Base-by-base conservation (phyloP, 35 echinoderm and acorn worm species). In the Holothuria glaberrima region DNA sequence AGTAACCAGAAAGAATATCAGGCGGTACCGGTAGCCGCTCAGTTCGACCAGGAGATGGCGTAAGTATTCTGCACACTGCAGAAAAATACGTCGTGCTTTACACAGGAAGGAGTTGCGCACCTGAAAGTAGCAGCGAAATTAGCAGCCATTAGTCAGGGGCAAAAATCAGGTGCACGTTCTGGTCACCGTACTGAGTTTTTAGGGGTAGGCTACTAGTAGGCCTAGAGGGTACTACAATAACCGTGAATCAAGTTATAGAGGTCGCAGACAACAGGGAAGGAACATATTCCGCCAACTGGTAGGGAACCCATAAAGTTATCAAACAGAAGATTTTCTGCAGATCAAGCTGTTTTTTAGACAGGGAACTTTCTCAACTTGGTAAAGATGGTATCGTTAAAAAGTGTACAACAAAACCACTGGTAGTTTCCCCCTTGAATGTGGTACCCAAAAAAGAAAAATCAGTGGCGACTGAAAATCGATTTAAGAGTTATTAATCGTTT, bases 1-100 rank as follows among this genome's bases (percentile, higher is more conserved):
- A 16, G n/a, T 28, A 86, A 86, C 83, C 59, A 86, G 33, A 67
- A 63, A 35, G 83, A 86, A 48, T 86, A 86, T 27, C 83, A 86
- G 34, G 83, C 83, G 13, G 83, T 86, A 10, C 59, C 22, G 13
- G 83, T 65, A 19, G 66, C 83, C 6, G 83, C 83, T 29, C 33
- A 48, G 0, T n/a, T n/a, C n/a, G n/a, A n/a, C n/a, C n/a, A n/a
- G n/a, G n/a, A n/a, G n/a, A n/a, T n/a, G n/a, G n/a, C n/a, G n/a
- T n/a, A n/a, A n/a, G n/a, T n/a, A n/a, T n/a, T n/a, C n/a, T n/a
- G n/a, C n/a, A n/a, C n/a, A n/a, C n/a, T n/a, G n/a, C n/a, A n/a
- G n/a, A n/a, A n/a, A n/a, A n/a, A n/a, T n/a, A n/a, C n/a, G n/a
- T n/a, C n/a, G n/a, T n/a, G n/a, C n/a, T n/a, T n/a, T n/a, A n/a